Evolutionary conservation across 2,797 vertebrate genomes (phyloP), one percentile per base, ranked within the genome.

Genomic region (Malurus splendens): DNA sequence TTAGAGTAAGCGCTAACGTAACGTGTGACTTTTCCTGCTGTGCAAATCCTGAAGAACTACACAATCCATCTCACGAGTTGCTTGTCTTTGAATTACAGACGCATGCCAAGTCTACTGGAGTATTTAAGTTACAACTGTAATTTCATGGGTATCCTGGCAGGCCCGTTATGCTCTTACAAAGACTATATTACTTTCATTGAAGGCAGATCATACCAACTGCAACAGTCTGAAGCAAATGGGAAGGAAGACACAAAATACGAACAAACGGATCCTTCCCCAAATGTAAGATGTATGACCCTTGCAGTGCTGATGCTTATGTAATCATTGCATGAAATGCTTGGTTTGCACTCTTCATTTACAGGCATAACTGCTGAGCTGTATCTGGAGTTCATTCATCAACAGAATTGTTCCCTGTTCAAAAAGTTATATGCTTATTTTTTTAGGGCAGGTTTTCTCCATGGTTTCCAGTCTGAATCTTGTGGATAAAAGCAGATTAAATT

Each of bases 121-220:
- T 99, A 99, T 96, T 95, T 99, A 92, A 99, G 99, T 97, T 99
- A 99, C 97, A 99, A 98, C 97, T 99, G 98, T 96, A 99, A 99
- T 98, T 99, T 99, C 98, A 98, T 99, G 99, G 98, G 99, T 85
- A 99, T 99, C 97, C 97, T 99, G 96, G 98, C 98, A 3, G 99
- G 99, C 60, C 99, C 99, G 12, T 98, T 98, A 48, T 99, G 98
- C 97, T 99, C 99, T 90, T 99, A 99, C 97, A 99, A 99, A 76
- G 98, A 99, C 98, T 99, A 99, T 97, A 98, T 98, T 94, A 98
- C 97, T 87, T 99, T 99, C 97, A 99, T 99, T 83, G 99, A 99
- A 95, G 99, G 99, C 94, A 98, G 98, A 36, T 95, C 97, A 77
- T 98, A 98, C 93, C 98, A 98, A 75, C 94, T 96, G 54, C 96